Evolutionary conservation across 2,113 vertebrate species (phyloP).

Genomic region (Callorhinus ursinus): DNA sequence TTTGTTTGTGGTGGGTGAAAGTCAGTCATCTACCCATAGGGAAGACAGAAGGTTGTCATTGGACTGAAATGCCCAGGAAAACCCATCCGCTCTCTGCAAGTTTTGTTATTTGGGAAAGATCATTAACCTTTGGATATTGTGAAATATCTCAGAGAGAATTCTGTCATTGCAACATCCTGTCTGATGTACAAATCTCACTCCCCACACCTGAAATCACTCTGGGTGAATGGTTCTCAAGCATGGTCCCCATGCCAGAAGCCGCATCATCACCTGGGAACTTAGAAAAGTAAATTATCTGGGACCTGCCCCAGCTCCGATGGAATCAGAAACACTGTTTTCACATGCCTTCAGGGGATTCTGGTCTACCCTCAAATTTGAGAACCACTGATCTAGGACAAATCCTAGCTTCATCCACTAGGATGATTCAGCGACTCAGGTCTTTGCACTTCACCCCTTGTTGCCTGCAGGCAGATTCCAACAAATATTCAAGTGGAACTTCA

Average conservation of each 20-base stretch:
- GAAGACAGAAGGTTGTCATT: not conserved
- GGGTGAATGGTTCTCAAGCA: not conserved
- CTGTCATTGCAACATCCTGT: not conserved
- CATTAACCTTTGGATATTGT: not conserved
- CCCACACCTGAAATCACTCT: not conserved
- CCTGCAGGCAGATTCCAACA: not conserved
- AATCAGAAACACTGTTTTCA: not conserved
- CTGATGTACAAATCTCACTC: not conserved
- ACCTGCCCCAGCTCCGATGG: not conserved
- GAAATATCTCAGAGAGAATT: conserved; percentile 26
- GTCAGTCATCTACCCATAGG: not conserved
- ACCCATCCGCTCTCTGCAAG: not conserved
- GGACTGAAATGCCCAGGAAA: not conserved
- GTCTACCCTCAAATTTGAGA: not conserved
- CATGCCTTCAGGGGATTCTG: not conserved
- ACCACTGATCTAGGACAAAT: not conserved
- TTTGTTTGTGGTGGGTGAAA: not conserved
- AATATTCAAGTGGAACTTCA: not conserved
- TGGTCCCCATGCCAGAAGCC: not conserved
- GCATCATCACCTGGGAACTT: not conserved
- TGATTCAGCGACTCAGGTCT: not conserved
- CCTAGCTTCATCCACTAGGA: not conserved
- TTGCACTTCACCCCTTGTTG: not conserved
- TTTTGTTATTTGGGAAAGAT: conserved; percentile 20
- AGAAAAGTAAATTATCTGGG: not conserved